Percentiles rank a stretch among this genome's conserved stretches.
phyloP scores from a whole-genome alignment of 2,888 invertebrate species.

The Brachynemurus nebulosus region DNA sequence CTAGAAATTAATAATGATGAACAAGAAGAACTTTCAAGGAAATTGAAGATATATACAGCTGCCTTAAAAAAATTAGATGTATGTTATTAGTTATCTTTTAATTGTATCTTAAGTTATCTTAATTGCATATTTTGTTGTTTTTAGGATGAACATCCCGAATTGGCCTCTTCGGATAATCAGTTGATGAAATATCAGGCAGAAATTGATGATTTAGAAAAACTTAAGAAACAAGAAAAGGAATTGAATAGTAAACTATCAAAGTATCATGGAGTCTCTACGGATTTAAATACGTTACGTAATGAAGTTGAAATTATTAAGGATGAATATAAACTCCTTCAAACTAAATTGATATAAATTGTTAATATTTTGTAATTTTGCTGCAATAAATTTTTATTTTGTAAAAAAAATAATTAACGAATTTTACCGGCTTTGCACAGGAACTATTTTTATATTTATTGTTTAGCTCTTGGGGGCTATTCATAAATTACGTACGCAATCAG shows the following conservation, averaged over 20 bases:
- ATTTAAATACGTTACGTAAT: neutral
- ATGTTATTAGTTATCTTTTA: neutral
- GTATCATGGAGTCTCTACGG: neutral
- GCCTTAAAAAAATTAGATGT: neutral
- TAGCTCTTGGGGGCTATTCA: too few species aligned
- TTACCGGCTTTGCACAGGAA: too few species aligned
- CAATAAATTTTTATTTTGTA: too few species aligned
- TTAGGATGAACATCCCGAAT: neutral
- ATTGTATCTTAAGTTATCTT: neutral
- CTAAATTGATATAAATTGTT: too few species aligned
- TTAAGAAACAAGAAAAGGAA: neutral
- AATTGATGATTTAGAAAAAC: neutral
- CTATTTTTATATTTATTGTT: too few species aligned
- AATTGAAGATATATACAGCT: neutral
- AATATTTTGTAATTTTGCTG: too few species aligned
- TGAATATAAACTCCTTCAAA: neutral
- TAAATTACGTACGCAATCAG: too few species aligned
- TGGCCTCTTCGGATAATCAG: neutral
- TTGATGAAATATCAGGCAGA: neutral
- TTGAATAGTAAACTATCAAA: neutral
- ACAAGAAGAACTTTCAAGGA: neutral
- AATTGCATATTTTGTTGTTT: neutral
- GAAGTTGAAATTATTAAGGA: neutral
- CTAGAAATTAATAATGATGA: neutral
- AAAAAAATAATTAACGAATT: too few species aligned